These are phyloP conservation scores for Drosophila guanche DNA, from an alignment of 1,140 invertebrate species.

Conservation along the genomic window DNA sequence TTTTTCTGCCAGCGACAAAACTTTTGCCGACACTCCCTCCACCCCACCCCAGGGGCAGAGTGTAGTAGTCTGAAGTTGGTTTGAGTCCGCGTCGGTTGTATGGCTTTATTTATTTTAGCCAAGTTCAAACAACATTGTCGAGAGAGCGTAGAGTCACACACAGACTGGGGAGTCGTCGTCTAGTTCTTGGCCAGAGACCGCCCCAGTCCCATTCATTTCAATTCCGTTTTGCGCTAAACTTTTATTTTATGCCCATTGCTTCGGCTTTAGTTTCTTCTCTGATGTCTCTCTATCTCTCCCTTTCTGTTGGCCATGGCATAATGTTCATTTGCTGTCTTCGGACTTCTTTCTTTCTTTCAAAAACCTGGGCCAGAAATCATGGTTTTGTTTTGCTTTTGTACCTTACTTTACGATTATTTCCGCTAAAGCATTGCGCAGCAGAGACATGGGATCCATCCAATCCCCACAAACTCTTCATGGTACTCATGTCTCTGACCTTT, in stretches of 20 bases:
- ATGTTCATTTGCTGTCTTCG: background rate
- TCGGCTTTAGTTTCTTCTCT: constrained; percentile 19
- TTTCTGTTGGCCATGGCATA: background rate
- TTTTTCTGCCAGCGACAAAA: constrained; percentile 42
- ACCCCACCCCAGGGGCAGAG: constrained; percentile 30
- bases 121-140: constrained; percentile 71
- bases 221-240: constrained; percentile 74
- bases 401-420: constrained; percentile 81
- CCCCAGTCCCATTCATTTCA: constrained; percentile 58
- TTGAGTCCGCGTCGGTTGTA: constrained; percentile 49
- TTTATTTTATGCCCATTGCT: constrained; percentile 72
- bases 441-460: constrained; percentile 50
- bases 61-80: constrained; percentile 18
- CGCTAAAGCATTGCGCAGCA: constrained; percentile 66
- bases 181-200: constrained; percentile 44
- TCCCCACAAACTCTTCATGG: background rate
- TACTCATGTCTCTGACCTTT: constrained; percentile 72
- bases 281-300: constrained; percentile 2
- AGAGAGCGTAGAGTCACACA: constrained; percentile 39
- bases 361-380: constrained; percentile 20
- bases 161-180: constrained; percentile 44
- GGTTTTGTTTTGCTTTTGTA: constrained; percentile 43
- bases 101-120: constrained; percentile 81
- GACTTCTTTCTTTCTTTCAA: constrained; percentile 9
- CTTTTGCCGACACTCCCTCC: constrained; percentile 69